Conservation (phyloP, 1,140 invertebrate species). For the Caenorhabditis latens region DNA sequence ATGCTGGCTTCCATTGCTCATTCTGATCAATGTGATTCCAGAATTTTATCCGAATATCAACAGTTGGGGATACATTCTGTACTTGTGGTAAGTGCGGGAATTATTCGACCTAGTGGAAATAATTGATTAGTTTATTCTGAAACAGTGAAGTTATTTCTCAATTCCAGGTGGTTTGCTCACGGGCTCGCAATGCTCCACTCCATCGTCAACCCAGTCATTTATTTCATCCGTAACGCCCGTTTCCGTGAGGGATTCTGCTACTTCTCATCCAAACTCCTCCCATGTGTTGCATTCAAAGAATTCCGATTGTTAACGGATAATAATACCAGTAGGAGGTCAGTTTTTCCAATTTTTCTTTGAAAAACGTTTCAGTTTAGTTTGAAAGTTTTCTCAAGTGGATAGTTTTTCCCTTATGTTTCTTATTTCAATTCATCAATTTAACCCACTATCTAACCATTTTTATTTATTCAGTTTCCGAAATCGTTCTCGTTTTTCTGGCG, state of each 20-base stretch:
- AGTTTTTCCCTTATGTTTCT: background rate
- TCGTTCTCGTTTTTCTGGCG: slow-evolving; percentile 43
- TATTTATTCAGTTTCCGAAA: slow-evolving; percentile 45
- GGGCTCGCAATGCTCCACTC: slow-evolving; percentile 77
- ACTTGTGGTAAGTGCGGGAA: slow-evolving; percentile 75
- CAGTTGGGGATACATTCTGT: slow-evolving; percentile 74
- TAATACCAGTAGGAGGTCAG: slow-evolving; percentile 5
- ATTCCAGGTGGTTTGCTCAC: slow-evolving; percentile 73
- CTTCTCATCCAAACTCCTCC: slow-evolving; percentile 70
- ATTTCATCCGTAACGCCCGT: slow-evolving; percentile 72
- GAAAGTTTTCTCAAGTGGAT: background rate
- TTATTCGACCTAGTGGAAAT: background rate
- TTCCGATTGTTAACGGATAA: slow-evolving; percentile 65
- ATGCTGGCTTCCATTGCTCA: slow-evolving; percentile 77
- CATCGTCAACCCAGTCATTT: slow-evolving; percentile 76
- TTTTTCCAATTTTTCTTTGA: background rate
- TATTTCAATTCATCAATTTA: background rate
- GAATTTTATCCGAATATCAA: slow-evolving; percentile 72
- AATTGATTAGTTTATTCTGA: background rate
- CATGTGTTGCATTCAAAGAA: slow-evolving; percentile 68
- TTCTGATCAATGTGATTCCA: slow-evolving; percentile 77
- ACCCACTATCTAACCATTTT: background rate
- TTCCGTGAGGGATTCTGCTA: slow-evolving; percentile 75
- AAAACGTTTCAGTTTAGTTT: background rate
- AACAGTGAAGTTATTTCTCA: background rate